phyloP scores from a whole-genome alignment of 2,797 vertebrate genomes.

The Sphaeramia orbicularis region DNA sequence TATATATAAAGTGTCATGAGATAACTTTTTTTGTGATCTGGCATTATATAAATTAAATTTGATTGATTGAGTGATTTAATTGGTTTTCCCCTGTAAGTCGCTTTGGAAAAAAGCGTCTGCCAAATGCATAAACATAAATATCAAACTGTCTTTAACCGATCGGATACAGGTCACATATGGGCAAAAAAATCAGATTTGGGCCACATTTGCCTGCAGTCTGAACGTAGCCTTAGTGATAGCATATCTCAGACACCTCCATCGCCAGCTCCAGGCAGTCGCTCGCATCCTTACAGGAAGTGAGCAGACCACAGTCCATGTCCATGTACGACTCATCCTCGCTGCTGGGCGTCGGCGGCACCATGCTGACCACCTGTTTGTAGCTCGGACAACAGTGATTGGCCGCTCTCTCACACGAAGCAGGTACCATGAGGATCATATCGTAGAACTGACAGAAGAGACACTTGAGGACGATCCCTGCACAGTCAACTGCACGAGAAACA shows the following conservation, averaged over 20 bases:
- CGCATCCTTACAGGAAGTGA: slow-evolving; percentile 90
- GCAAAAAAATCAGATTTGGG: no score
- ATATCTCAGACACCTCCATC: slow-evolving; percentile 97
- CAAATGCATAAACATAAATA: no score
- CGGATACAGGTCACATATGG: no score
- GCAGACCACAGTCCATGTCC: slow-evolving; percentile 90
- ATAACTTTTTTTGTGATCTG: no score
- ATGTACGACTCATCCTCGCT: slow-evolving; percentile 85
- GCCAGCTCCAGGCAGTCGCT: slow-evolving; percentile 94
- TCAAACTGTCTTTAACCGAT: no score
- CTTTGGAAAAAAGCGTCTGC: no score
- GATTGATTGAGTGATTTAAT: no score
- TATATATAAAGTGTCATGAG: no score
- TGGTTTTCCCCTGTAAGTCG: no score
- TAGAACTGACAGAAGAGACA: slow-evolving; percentile 97
- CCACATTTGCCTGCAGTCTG: no score
- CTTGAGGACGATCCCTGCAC: slow-evolving; percentile 91
- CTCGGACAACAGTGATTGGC: slow-evolving; percentile 87
- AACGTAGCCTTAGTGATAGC: slow-evolving; percentile 92
- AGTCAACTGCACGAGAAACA: slow-evolving; percentile 87
- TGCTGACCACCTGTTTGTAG: slow-evolving; percentile 84
- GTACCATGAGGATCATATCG: slow-evolving; percentile 92
- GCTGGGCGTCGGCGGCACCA: slow-evolving; percentile 72
- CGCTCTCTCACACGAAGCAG: slow-evolving; percentile 85
- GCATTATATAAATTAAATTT: no score